A percentile compares a stretch with the other conserved stretches of the same genome.
Conservation (phyloP, 2,888 invertebrate species). For the Chloromyia formosa region DNA sequence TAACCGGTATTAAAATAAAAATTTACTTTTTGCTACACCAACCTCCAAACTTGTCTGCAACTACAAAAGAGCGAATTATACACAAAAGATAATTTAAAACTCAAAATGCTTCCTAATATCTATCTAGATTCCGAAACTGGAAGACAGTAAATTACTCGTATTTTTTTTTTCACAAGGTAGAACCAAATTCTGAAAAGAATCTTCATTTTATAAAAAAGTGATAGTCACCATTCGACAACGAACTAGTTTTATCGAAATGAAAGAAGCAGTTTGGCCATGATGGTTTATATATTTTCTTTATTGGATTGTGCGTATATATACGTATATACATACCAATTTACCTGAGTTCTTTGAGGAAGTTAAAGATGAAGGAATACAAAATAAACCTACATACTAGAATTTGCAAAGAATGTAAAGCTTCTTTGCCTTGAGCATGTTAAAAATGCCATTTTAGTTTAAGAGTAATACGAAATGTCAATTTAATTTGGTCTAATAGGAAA, state of each 20-base stretch:
- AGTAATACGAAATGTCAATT: too few species aligned
- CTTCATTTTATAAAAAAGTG: not conserved
- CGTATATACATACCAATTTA: too few species aligned
- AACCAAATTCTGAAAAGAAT: not conserved
- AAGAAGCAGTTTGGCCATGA: not conserved
- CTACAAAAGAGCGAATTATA: too few species aligned
- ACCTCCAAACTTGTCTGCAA: too few species aligned
- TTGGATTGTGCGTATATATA: not conserved
- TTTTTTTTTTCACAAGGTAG: not conserved
- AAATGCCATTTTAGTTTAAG: too few species aligned
- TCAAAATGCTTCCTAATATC: not conserved
- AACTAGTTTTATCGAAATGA: not conserved
- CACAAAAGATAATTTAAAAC: not conserved
- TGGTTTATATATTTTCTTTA: not conserved
- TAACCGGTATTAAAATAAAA: too few species aligned
- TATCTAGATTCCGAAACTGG: not conserved
- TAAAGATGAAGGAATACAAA: too few species aligned
- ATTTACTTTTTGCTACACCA: too few species aligned
- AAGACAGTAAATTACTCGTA: not conserved
- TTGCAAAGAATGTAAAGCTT: not conserved
- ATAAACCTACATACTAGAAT: not conserved
- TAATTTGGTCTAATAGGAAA: too few species aligned
- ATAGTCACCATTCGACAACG: not conserved
- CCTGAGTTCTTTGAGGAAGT: too few species aligned
- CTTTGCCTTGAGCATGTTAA: not conserved